These are phyloP conservation scores for Pangasianodon gigas DNA, from an alignment of 2,113 vertebrate genomes.

Conservation along the genomic window DNA sequence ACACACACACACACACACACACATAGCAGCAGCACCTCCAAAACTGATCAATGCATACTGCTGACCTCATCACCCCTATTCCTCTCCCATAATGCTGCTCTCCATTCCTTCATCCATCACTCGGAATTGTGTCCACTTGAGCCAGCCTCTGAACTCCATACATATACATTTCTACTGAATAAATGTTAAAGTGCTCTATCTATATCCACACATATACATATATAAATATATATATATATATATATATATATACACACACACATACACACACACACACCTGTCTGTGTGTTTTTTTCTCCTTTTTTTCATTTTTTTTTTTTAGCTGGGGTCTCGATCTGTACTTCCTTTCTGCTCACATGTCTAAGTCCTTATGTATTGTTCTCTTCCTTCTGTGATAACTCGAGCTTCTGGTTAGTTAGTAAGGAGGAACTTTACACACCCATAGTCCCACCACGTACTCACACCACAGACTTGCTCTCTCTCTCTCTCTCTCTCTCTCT, in stretches of 20 bases:
- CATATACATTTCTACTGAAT: neutral
- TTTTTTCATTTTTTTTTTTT: too few species aligned
- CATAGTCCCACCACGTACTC: constrained; percentile 27
- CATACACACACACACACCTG: neutral
- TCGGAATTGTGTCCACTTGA: constrained; percentile 50
- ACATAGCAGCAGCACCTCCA: constrained; percentile 4
- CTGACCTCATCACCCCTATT: constrained; percentile 55
- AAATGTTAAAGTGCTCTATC: neutral
- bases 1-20: neutral
- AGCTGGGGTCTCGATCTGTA: neutral
- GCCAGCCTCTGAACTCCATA: constrained; percentile 41
- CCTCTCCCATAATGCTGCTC: constrained; percentile 34
- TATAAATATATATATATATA: too few species aligned
- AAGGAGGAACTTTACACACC: neutral
- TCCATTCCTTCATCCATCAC: constrained; percentile 45
- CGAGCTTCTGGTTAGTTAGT: neutral
- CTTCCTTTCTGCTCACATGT: neutral
- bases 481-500: neutral
- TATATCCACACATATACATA: too few species aligned
- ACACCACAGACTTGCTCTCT: neutral
- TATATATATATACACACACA: too few species aligned
- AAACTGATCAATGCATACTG: constrained; percentile 41
- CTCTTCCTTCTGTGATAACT: neutral
- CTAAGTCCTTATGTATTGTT: neutral
- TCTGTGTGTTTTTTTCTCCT: neutral